Percentiles rank a stretch among this genome's conserved stretches.
Evolutionary conservation across 2,797 vertebrate genomes (phyloP).

Genomic region (Pterois miles): DNA sequence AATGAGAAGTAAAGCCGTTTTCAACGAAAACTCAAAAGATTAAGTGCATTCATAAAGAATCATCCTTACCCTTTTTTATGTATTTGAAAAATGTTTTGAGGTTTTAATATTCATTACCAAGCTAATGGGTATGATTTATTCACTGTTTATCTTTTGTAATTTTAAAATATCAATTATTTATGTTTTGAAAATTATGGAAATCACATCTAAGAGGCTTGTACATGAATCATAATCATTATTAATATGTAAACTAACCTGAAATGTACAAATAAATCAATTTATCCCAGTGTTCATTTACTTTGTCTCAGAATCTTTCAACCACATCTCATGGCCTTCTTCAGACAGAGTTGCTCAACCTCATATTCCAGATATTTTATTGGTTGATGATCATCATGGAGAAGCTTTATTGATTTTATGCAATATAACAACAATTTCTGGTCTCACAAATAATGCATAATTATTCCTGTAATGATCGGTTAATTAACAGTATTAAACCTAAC

Average conservation of each 20-base stretch:
- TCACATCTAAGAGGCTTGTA: not conserved
- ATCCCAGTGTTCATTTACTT: not conserved
- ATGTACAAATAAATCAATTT: not conserved
- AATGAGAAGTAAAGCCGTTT: not conserved
- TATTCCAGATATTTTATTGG: not conserved
- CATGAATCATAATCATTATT: not conserved
- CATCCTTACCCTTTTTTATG: not conserved
- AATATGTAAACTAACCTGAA: not conserved
- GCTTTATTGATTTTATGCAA: not conserved
- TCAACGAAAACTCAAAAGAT: not conserved
- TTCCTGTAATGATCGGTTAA: too few relatives aligned
- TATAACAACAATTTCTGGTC: too few relatives aligned
- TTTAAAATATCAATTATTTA: not conserved
- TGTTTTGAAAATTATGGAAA: not conserved
- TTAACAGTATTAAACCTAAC: too few relatives aligned
- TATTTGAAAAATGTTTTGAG: not conserved
- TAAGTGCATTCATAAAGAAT: not conserved
- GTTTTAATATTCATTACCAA: not conserved
- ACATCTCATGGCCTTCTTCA: not conserved
- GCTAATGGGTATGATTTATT: not conserved
- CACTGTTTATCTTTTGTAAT: not conserved
- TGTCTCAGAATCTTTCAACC: not conserved
- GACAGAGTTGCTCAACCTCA: not conserved
- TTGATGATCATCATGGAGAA: not conserved
- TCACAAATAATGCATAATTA: too few relatives aligned